Conservation (phyloP, 2,797 vertebrate species). For the Sebastes nivosus region DNA sequence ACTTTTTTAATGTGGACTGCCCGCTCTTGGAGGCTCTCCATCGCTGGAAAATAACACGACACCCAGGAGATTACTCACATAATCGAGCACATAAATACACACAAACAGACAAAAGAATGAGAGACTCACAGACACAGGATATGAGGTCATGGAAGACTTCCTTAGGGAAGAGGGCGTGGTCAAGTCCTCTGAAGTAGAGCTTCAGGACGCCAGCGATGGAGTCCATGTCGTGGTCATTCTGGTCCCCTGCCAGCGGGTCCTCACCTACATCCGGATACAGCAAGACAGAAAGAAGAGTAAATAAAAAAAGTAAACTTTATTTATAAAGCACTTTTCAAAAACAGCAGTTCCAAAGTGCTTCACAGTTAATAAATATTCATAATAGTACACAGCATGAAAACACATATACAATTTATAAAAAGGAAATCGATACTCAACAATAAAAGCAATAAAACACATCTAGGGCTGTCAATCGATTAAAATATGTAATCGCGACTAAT, state of each 20-base stretch:
- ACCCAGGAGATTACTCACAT: slow-evolving; percentile 33
- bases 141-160: slow-evolving; percentile 98
- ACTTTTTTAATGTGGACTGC: slow-evolving; percentile 92
- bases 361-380: no score
- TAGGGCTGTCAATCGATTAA: no score
- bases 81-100: slow-evolving; percentile 13
- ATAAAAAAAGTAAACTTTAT: no score
- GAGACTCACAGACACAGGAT: slow-evolving; percentile 94
- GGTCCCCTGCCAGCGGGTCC: slow-evolving; percentile 95
- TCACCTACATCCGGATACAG: slow-evolving; percentile 82
- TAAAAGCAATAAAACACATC: no score
- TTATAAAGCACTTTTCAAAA: no score
- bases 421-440: no score
- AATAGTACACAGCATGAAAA: no score
- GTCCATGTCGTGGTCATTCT: slow-evolving; percentile 99
- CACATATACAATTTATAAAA: no score
- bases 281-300: not conserved
- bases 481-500: no score
- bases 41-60: slow-evolving; percentile 81
- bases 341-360: no score
- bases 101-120: slow-evolving; percentile 10
- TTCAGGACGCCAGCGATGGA: slow-evolving; percentile 98
- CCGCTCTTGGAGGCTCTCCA: slow-evolving; percentile 94
- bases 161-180: slow-evolving; percentile 95
- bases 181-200: slow-evolving; percentile 95